Evolutionary conservation across 2,888 invertebrate species (phyloP).

Genomic region (Carcina quercana): DNA sequence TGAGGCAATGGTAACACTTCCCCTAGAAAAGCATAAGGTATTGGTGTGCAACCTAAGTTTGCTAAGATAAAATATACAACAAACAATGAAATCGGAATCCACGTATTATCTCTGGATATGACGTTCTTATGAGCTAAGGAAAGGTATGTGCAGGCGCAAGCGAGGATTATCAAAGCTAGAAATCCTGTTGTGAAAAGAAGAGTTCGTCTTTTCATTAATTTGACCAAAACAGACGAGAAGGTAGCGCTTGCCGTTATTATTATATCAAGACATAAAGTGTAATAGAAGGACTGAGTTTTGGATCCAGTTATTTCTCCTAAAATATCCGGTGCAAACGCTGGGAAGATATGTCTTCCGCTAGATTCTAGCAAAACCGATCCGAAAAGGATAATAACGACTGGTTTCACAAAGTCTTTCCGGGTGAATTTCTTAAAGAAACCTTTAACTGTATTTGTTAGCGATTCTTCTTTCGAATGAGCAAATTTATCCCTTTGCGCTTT

Average conservation of each 20-base stretch:
- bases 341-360: conserved; percentile 42
- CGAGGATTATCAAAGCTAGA: conserved; percentile 26
- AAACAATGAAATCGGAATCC: conserved; percentile 35
- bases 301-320: conserved; percentile 33
- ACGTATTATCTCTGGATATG: conserved; percentile 25
- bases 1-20: conserved; percentile 48
- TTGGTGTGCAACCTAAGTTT: conserved; percentile 48
- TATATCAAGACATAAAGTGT: conserved; percentile 36
- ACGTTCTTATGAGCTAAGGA: conserved; percentile 25
- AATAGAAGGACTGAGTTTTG: conserved; percentile 33
- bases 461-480: conserved; percentile 7
- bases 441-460: conserved; percentile 9
- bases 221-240: conserved; percentile 36
- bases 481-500: conserved; percentile 30
- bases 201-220: conserved; percentile 35
- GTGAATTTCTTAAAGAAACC: conserved; percentile 34
- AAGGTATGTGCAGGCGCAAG: conserved; percentile 30
- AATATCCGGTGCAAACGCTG: conserved; percentile 44
- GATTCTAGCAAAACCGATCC: conserved; percentile 32
- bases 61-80: conserved; percentile 36
- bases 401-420: conserved; percentile 38
- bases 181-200: conserved; percentile 39
- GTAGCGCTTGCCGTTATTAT: conserved; percentile 36
- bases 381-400: conserved; percentile 30
- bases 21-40: conserved; percentile 43